Conservation (phyloP, 2,797 vertebrate species). For the Ambastaia sidthimunki region DNA sequence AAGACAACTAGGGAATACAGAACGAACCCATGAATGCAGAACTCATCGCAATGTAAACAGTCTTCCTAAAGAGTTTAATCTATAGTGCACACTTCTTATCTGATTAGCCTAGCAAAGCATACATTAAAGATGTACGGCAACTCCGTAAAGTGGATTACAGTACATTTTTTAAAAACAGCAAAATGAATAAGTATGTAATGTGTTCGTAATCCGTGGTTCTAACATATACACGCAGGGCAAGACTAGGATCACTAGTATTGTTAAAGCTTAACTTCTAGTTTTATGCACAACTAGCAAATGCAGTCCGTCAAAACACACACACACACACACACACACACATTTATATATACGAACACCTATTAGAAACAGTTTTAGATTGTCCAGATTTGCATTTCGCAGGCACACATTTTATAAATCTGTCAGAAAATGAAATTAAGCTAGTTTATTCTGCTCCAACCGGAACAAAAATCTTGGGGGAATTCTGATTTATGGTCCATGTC, state of each 20-base stretch:
- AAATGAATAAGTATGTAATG: no score
- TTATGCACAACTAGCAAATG: no score
- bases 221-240: no score
- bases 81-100: not conserved
- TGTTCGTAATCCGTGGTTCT: no score
- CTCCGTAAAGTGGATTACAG: not conserved
- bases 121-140: not conserved
- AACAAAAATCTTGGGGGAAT: conserved; percentile 39
- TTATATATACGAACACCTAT: conserved; percentile 12
- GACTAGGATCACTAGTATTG: no score
- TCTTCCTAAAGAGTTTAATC: not conserved
- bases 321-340: not conserved
- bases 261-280: no score
- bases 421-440: conserved; percentile 11
- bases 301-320: not conserved
- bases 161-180: not conserved
- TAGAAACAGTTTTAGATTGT: not conserved
- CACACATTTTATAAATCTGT: not conserved
- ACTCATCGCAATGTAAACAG: not conserved
- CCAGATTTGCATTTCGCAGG: conserved; percentile 9
- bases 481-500: conserved; percentile 45
- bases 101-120: not conserved
- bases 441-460: conserved; percentile 27
- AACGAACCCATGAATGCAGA: not conserved
- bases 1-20: conserved; percentile 15